Percentiles rank a stretch among this genome's conserved stretches.
phyloP scores from a whole-genome alignment of 2,113 vertebrate species.

The Ceyx melanurus region DNA sequence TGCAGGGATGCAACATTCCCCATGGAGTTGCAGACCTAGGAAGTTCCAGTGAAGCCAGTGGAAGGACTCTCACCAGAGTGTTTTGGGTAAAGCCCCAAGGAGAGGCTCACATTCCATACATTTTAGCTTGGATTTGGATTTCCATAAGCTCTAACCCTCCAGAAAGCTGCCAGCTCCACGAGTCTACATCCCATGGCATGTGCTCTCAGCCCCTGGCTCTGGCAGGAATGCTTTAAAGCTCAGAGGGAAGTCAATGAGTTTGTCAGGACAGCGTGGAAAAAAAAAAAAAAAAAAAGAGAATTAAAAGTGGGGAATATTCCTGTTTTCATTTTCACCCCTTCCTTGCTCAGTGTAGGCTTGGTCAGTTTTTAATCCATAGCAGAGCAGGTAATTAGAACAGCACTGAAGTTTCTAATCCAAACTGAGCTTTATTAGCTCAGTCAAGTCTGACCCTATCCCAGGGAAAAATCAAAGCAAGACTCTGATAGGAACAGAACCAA shows the following conservation, averaged over 20 bases:
- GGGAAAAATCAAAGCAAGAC: constrained; percentile 39
- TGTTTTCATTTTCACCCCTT: not conserved
- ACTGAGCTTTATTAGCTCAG: not conserved
- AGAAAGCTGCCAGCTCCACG: constrained; percentile 41
- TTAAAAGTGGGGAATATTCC: not conserved
- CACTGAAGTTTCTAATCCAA: constrained; percentile 1
- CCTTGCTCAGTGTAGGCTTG: not conserved
- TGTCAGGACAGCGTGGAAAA: not conserved
- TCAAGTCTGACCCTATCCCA: not conserved
- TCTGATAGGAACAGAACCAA: not conserved
- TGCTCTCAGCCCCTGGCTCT: constrained; percentile 7
- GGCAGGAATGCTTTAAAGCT: constrained; percentile 1
- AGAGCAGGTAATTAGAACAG: not conserved
- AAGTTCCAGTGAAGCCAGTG: not conserved
- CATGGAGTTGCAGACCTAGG: not conserved
- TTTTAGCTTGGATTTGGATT: constrained; percentile 69
- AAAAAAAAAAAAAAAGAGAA: not conserved
- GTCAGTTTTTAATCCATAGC: not conserved
- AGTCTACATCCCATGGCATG: not conserved
- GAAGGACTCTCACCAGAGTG: not conserved
- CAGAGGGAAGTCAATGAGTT: not conserved
- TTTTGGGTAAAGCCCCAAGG: not conserved
- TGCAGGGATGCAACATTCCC: not conserved
- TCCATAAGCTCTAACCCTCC: constrained; percentile 26
- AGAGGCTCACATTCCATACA: constrained; percentile 51